phyloP scores from a whole-genome alignment of 2,113 vertebrate species.

The Lepidothrix coronata region DNA sequence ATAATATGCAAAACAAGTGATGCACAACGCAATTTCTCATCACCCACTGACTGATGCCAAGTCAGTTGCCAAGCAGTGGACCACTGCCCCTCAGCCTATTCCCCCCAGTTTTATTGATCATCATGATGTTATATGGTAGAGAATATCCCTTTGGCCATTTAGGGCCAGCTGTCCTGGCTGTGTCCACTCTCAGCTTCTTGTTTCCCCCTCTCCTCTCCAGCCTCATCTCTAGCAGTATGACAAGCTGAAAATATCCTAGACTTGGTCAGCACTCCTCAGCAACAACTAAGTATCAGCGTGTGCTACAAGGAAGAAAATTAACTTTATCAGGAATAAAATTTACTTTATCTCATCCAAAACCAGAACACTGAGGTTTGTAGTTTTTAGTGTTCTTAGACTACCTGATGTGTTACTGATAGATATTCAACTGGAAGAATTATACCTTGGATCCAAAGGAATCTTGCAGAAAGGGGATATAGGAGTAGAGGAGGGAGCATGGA shows the following conservation, averaged over 20 bases:
- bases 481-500: background rate
- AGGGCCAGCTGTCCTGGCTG: background rate
- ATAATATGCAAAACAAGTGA: background rate
- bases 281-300: background rate
- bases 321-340: background rate
- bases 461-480: background rate
- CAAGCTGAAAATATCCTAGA: background rate
- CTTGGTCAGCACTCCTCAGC: background rate
- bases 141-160: background rate
- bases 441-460: background rate
- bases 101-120: background rate
- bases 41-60: accelerated
- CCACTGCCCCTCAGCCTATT: background rate
- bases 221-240: accelerated
- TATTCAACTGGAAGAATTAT: background rate
- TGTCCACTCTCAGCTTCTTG: background rate
- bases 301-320: background rate
- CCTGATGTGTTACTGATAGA: background rate
- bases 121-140: too few relatives aligned
- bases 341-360: background rate
- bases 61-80: background rate
- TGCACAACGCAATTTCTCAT: background rate
- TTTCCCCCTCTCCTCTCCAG: accelerated
- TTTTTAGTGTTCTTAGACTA: background rate
- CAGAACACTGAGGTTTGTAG: background rate